Evolutionary conservation across 2,888 invertebrate genomes (phyloP), one percentile per base, ranked within the genome.

Genomic region (Pilophorus perplexus): DNA sequence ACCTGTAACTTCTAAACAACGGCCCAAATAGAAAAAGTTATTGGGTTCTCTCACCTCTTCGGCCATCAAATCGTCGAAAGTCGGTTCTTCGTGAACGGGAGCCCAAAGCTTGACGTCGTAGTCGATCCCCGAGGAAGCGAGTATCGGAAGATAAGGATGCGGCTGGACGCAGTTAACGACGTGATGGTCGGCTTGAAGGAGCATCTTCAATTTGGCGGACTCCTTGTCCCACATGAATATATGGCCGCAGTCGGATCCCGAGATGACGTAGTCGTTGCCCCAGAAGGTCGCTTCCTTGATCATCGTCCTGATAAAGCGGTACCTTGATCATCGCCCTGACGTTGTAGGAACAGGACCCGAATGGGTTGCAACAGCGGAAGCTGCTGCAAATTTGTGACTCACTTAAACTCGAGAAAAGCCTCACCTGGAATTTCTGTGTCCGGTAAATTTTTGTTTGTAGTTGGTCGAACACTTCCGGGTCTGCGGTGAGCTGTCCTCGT

Each of bases 231-330:
- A 92, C 33, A 89, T 80, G 74, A 92, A 91, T 12, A 92, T 86
- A 74, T 91, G 90, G 0, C 91, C 92, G 77, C 92, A 92, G 77
- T 92, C 92, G 12, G 89, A 90, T n/a, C 92, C 92, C 20, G 89
- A 89, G 84, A 91, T 85, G 12, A 92, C 84, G 78, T 83, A 88
- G 72, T 86, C 80, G 72, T 86, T 82, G 50, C 91, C 91, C 89
- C 90, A 92, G 77, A 91, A 92, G 67, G 85, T 85, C 2, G 90
- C 87, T 76, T 91, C 90, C 77, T 92, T 92, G 68, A 92, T 90
- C 90, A 87, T 87, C 57, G 87, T 87, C 75, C 85, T 86, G 78
- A n/a, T n/a, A n/a, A n/a, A 33, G 42, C 16, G 14, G 14, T 25
- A 50, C 8, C 46, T 52, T n/a, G n/a, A n/a, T n/a, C n/a, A n/a